Conservation (phyloP, 1,140 invertebrate genomes). For the Bemisia tabaci region DNA sequence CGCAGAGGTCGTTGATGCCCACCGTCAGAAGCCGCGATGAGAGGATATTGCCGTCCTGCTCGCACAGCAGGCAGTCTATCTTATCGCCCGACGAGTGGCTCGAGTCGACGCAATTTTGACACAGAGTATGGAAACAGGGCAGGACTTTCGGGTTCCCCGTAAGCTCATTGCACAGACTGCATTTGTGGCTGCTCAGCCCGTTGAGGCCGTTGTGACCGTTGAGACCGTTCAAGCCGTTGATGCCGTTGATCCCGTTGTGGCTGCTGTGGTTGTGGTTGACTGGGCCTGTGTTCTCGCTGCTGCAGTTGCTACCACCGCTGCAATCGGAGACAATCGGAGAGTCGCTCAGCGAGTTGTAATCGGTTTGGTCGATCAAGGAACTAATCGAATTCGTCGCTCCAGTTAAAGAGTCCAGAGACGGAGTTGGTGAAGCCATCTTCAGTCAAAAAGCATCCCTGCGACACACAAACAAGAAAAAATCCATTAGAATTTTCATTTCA, state of each 20-base stretch:
- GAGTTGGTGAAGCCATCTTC: constrained; percentile 63
- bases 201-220: constrained; percentile 20
- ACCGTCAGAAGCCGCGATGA: constrained; percentile 41
- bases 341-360: constrained; percentile 39
- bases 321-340: constrained; percentile 69
- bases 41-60: constrained; percentile 51
- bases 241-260: constrained; percentile 37
- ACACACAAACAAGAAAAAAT: neutral
- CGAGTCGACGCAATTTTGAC: constrained; percentile 62
- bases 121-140: constrained; percentile 71
- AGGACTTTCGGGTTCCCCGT: constrained; percentile 55
- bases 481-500: too few relatives aligned
- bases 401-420: constrained; percentile 75
- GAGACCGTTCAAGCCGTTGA: neutral
- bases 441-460: neutral
- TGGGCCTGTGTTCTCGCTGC: constrained; percentile 36
- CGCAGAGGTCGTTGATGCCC: constrained; percentile 51
- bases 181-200: constrained; percentile 34
- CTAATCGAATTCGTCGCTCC: constrained; percentile 71
- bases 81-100: constrained; percentile 53
- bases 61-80: constrained; percentile 66
- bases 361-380: constrained; percentile 56
- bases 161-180: constrained; percentile 66
- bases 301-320: constrained; percentile 42
- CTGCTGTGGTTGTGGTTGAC: constrained; percentile 66